A percentile compares a stretch with the other conserved stretches of the same genome.
Evolutionary conservation across 2,888 invertebrate species (phyloP).

Genomic region (Meandrusa payeni): DNA sequence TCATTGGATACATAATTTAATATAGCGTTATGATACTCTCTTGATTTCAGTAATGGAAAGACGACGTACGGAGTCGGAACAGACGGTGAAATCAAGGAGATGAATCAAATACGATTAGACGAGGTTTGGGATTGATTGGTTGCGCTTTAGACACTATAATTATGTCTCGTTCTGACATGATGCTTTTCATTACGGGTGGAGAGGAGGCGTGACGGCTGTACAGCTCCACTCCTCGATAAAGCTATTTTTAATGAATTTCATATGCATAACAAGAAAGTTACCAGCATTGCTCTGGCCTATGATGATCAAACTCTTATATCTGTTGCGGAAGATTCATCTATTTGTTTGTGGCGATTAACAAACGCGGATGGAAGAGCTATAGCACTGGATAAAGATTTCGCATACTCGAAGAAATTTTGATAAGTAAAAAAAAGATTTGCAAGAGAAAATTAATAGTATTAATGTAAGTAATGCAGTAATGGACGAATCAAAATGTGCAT

Average conservation of each 20-base stretch:
- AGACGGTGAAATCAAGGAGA: constrained; percentile 85
- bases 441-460: constrained; percentile 86
- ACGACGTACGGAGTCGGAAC: constrained; percentile 86
- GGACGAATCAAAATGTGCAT: too few relatives aligned
- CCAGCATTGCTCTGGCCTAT: constrained; percentile 85
- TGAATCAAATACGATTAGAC: constrained; percentile 75
- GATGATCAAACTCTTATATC: constrained; percentile 90
- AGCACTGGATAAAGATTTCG: constrained; percentile 87
- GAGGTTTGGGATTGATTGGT: constrained; percentile 63
- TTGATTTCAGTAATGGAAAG: constrained; percentile 79
- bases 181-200: constrained; percentile 90
- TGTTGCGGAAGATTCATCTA: constrained; percentile 87
- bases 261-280: constrained; percentile 77
- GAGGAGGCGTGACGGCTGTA: constrained; percentile 88
- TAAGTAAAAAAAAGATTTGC: constrained; percentile 88
- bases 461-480: constrained; percentile 64
- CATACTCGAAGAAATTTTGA: constrained; percentile 89
- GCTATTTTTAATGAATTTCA: constrained; percentile 71
- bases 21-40: too few relatives aligned
- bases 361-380: constrained; percentile 87
- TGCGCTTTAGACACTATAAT: constrained; percentile 81
- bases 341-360: constrained; percentile 92
- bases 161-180: constrained; percentile 88
- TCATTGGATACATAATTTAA: too few relatives aligned
- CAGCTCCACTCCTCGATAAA: constrained; percentile 86